phyloP scores from a whole-genome alignment of 2,888 invertebrate genomes.

The Heliconius ismenius region DNA sequence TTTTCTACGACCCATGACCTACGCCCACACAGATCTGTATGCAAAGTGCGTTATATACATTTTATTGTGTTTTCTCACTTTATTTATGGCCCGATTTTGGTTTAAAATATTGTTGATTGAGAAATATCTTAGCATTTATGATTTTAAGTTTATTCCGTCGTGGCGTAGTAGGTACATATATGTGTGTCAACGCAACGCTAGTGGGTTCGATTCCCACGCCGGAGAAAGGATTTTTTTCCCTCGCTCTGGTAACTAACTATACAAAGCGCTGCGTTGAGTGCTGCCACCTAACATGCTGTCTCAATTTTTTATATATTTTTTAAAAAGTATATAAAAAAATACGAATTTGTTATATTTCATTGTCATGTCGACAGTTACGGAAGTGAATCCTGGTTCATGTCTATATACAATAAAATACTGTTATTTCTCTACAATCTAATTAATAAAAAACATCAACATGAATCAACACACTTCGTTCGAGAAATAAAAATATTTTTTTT shows the following conservation, averaged over 20 bases:
- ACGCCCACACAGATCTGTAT: slow-evolving; percentile 28
- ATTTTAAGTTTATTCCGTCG: background rate
- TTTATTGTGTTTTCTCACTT: slow-evolving; percentile 13
- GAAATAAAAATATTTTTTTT: too few relatives aligned
- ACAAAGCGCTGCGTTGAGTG: background rate
- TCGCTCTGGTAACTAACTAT: background rate
- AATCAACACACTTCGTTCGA: too few relatives aligned
- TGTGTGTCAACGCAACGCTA: background rate
- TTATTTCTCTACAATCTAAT: too few relatives aligned
- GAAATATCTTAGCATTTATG: background rate
- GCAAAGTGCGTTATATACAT: slow-evolving; percentile 21
- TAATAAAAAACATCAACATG: too few relatives aligned
- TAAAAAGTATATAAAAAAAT: too few relatives aligned
- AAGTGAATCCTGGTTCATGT: too few relatives aligned
- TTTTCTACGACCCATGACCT: slow-evolving; percentile 28
- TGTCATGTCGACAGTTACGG: too few relatives aligned
- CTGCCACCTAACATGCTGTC: background rate
- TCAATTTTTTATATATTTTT: too few relatives aligned
- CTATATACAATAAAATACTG: too few relatives aligned
- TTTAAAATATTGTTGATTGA: slow-evolving; percentile 5
- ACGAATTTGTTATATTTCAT: too few relatives aligned
- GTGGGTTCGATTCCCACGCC: background rate
- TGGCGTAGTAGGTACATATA: background rate
- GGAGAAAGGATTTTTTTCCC: background rate
- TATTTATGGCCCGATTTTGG: slow-evolving; percentile 8